These are phyloP conservation scores for Amphipoea oculea DNA, from an alignment of 2,888 invertebrate genomes.

Conservation along the genomic window DNA sequence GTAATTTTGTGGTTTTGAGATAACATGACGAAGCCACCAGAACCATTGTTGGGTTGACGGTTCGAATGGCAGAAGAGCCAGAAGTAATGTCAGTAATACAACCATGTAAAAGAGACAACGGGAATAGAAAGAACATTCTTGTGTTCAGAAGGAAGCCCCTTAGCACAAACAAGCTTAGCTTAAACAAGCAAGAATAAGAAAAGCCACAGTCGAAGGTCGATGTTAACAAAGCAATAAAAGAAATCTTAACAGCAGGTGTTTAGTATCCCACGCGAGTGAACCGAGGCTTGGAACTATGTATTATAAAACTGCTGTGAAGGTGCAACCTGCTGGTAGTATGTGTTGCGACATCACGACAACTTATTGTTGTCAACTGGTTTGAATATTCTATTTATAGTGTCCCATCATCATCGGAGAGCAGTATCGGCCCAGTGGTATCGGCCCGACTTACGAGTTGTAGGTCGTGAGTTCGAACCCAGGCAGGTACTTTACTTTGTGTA, in stretches of 20 bases:
- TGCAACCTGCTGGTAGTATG: slow-evolving; percentile 27
- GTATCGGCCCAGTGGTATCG: neutral
- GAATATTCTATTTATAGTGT: slow-evolving; percentile 15
- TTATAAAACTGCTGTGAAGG: neutral
- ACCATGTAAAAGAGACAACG: neutral
- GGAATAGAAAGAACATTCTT: neutral
- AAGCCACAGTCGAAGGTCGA: neutral
- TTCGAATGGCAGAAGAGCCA: neutral
- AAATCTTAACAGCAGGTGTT: slow-evolving; percentile 24
- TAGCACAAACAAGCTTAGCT: no score
- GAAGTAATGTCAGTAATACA: neutral
- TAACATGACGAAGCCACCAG: neutral
- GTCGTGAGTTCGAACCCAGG: neutral
- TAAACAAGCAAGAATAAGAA: neutral
- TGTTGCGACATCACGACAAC: slow-evolving; percentile 13
- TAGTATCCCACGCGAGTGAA: slow-evolving; percentile 1
- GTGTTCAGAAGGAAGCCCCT: neutral
- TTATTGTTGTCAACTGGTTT: slow-evolving; percentile 12
- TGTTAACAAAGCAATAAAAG: neutral
- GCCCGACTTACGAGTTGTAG: neutral
- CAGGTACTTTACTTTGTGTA: neutral
- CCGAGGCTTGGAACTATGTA: slow-evolving; percentile 1
- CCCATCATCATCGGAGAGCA: neutral
- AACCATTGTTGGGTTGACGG: neutral
- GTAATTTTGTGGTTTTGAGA: neutral